Evolutionary conservation across 2,113 vertebrate genomes (phyloP), one percentile per base, ranked within the genome.

Genomic region (Oryzias melastigma): DNA sequence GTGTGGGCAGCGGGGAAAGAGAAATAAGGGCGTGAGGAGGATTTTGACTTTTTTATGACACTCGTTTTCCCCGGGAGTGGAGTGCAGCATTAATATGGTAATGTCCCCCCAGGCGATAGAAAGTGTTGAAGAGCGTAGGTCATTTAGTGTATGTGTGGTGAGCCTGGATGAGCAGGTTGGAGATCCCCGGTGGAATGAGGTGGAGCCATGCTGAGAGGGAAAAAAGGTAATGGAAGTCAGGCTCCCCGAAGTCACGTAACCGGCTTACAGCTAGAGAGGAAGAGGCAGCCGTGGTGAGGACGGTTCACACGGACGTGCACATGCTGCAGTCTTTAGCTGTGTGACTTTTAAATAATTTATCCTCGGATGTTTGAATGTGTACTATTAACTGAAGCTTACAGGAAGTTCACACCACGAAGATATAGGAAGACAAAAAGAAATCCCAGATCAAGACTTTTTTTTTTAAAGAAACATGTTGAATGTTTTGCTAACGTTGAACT

Each of bases 81-180:
- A 80, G 76, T 49, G 75, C 59, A 67, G 78, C 77, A 89, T 88
- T 88, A 85, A 85, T 87, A 89, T 89, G 85, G 68, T 87, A 88
- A 90, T 89, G 75, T 60, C 57, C 71, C 80, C 65, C 68, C 58
- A 76, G 80, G 80, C 54, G 2, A 63, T 49, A 64, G 73, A 69
- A 71, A 78, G 70, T 66, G 70, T 75, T 74, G 78, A 63, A 62
- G 64, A 71, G 72, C 55, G 77, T 78, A 84, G 85, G 87, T 88
- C 88, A 86, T 87, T 67, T 63, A 45, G 56, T 69, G 82, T 58
- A 53, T 75, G 68, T 73, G 83, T 73, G 78, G 76, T 61, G 51
- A 77, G 78, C 65, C 52, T 52, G 57, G 72, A 62, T 60, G 64
- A 83, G 67, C 58, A 70, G 68, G 72, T 46, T 67, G 75, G 56